These are phyloP conservation scores for Yponomeuta plumbellus DNA, from an alignment of 2,888 invertebrate genomes.

Conservation along the genomic window DNA sequence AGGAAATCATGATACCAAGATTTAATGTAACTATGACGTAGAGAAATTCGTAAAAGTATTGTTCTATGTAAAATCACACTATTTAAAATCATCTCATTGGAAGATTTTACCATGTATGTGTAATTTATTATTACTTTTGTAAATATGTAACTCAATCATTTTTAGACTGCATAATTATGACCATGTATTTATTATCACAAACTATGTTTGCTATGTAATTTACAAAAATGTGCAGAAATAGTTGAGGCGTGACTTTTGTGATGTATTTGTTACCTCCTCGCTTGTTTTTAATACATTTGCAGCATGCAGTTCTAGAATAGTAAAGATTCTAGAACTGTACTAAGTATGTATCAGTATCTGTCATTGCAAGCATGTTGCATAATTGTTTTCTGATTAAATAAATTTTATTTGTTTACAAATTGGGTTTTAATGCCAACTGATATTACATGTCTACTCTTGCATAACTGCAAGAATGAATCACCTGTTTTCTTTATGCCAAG, in stretches of 20 bases:
- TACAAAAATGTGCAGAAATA: no score
- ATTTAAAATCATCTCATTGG: conserved; percentile 10
- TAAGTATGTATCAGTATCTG: no score
- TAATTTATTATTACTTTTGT: conserved; percentile 22
- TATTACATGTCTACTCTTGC: not conserved
- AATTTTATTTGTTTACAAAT: conserved; percentile 22
- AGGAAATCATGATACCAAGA: not conserved
- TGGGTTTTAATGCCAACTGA: conserved; percentile 4
- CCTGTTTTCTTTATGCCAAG: not conserved
- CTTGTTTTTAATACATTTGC: no score
- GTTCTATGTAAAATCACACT: not conserved
- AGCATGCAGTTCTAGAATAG: no score
- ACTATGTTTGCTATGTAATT: no score
- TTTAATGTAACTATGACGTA: not conserved
- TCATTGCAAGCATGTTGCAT: not conserved
- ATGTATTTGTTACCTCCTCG: no score
- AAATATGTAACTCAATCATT: conserved; percentile 20
- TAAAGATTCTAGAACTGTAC: no score
- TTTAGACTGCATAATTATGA: not conserved
- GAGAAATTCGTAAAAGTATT: not conserved
- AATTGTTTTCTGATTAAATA: conserved; percentile 29
- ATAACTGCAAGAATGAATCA: not conserved
- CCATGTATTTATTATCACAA: no score
- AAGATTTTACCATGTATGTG: conserved; percentile 27
- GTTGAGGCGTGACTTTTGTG: no score